A percentile compares a stretch with the other conserved stretches of the same genome.
Conservation (phyloP, 1,140 invertebrate genomes). For the Eueides isabella region DNA sequence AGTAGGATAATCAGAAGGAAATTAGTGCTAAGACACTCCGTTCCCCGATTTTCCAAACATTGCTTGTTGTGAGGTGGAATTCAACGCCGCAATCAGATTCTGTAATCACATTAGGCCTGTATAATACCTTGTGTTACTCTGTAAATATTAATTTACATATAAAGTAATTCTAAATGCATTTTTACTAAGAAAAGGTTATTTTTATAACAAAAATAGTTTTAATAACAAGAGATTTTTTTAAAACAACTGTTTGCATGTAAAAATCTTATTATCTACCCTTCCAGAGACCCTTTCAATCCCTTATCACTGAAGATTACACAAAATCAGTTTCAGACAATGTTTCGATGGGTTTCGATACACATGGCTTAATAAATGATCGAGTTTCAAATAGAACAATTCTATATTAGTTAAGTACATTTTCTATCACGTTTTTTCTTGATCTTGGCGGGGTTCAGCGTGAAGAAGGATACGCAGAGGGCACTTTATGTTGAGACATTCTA, state of each 20-base stretch:
- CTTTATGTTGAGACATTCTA: too few relatives aligned
- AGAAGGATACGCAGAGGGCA: not conserved
- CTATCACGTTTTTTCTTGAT: too few relatives aligned
- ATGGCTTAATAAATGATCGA: not conserved
- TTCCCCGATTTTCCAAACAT: too few relatives aligned
- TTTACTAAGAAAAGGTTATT: not conserved
- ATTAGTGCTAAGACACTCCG: too few relatives aligned
- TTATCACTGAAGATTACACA: slow-evolving; percentile 8
- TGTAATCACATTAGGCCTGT: too few relatives aligned
- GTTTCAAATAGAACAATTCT: not conserved
- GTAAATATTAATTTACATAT: too few relatives aligned
- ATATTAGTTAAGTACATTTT: not conserved
- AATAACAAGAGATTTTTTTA: not conserved
- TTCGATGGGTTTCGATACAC: slow-evolving; percentile 2
- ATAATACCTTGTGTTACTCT: too few relatives aligned
- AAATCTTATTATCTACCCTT: not conserved
- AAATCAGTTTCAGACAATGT: slow-evolving; percentile 12
- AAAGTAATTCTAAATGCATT: too few relatives aligned
- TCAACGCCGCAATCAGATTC: too few relatives aligned
- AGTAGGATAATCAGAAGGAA: too few relatives aligned
- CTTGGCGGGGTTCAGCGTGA: too few relatives aligned
- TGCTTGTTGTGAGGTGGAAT: too few relatives aligned
- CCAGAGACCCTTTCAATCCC: not conserved
- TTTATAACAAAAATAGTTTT: not conserved
- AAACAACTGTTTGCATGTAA: not conserved